Percentiles rank a stretch among this genome's conserved stretches.
Evolutionary conservation across 2,797 vertebrate species (phyloP).

Genomic region (Champsocephalus gunnari): DNA sequence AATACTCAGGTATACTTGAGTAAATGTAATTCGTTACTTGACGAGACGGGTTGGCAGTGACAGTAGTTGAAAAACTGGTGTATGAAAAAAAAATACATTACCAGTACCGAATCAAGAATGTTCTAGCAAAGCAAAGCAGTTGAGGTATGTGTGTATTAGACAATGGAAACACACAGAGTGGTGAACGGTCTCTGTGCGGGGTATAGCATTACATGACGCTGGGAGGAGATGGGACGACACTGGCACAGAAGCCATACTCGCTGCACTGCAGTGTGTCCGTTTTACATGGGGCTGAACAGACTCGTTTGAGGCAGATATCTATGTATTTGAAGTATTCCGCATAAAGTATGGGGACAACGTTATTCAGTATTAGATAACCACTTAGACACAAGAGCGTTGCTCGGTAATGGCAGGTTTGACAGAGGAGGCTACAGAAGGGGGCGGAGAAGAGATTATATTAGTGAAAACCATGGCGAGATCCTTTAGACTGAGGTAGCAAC

Average conservation of each 20-base stretch:
- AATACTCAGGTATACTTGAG: too few species aligned
- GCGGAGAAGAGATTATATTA: conserved; percentile 19
- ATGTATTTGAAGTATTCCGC: background rate
- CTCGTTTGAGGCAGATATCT: background rate
- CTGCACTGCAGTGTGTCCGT: conserved; percentile 26
- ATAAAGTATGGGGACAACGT: background rate
- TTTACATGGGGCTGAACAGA: background rate
- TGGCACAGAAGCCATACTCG: conserved; percentile 14
- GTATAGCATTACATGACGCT: conserved; percentile 66
- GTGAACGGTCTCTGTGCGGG: conserved; percentile 39
- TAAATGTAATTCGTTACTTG: too few species aligned
- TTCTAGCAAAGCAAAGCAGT: background rate
- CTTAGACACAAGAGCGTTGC: conserved; percentile 28
- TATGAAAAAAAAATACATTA: background rate
- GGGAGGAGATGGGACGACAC: conserved; percentile 51
- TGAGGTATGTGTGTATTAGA: conserved; percentile 34
- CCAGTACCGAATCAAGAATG: background rate
- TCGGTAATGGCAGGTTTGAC: conserved; percentile 24
- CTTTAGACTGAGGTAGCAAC: background rate
- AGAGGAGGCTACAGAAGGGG: conserved; percentile 28
- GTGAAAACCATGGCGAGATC: background rate
- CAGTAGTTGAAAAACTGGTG: background rate
- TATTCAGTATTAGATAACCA: conserved; percentile 38
- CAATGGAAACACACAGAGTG: conserved; percentile 67
- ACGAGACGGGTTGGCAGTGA: too few species aligned